Evolutionary conservation across 2,888 invertebrate genomes (phyloP).

Genomic region (Drosophila ustulata): DNA sequence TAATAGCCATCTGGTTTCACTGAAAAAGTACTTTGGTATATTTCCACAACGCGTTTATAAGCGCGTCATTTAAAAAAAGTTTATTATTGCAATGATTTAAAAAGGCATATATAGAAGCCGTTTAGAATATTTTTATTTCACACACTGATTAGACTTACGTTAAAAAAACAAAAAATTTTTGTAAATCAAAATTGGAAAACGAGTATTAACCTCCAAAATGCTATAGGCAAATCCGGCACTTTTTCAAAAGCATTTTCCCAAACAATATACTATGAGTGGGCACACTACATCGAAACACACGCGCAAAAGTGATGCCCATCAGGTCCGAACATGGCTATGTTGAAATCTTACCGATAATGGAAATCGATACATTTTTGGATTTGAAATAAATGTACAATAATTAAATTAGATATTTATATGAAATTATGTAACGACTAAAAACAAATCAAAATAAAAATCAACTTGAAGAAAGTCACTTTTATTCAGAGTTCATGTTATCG

Average conservation of each 20-base stretch:
- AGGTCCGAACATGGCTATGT: constrained; percentile 9
- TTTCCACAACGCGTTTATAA: background rate
- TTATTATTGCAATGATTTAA: background rate
- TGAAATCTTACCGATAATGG: constrained; percentile 24
- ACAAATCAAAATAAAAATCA: background rate
- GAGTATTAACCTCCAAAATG: too few relatives aligned
- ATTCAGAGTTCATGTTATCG: background rate
- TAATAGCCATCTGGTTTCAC: background rate
- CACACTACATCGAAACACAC: background rate
- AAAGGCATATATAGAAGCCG: background rate
- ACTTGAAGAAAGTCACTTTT: background rate
- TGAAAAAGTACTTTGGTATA: background rate
- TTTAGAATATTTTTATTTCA: background rate
- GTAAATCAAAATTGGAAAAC: too few relatives aligned
- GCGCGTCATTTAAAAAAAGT: background rate
- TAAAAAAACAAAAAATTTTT: background rate
- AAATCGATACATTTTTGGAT: constrained; percentile 1
- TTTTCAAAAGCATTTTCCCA: too few relatives aligned
- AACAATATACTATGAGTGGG: background rate
- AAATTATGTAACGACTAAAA: background rate
- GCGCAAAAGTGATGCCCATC: constrained; percentile 57
- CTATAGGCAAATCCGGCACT: too few relatives aligned
- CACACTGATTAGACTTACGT: background rate
- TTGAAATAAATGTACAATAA: background rate
- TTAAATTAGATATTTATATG: background rate